Evolutionary conservation across 2,888 invertebrate genomes (phyloP), one percentile per base, ranked within the genome.

Genomic region (Xestia sexstrigata): DNA sequence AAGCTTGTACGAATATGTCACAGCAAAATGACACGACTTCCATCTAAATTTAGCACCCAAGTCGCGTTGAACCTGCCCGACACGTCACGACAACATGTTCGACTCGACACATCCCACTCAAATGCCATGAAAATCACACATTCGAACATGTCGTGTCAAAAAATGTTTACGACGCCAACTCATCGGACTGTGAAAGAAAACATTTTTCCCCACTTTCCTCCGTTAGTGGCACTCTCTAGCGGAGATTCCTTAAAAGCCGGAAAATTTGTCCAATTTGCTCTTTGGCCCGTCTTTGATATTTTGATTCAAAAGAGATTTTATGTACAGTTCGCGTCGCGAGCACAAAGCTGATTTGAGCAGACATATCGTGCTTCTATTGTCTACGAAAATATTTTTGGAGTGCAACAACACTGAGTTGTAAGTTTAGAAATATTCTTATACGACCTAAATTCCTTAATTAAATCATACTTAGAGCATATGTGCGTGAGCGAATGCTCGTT

Each of bases 201-300:
- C 91, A 90, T 91, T 92, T 90, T 90, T 85, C 87, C 82, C 84
- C 85, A 84, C 84, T 89, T 89, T 89, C 83, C 86, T 83, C 89
- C 83, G 89, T 90, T 87, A 91, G 89, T 90, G 87, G 84, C 88
- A 90, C 89, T 90, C 87, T 73, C 83, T 84, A 81, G 87, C 85
- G 83, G 82, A 89, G 90, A 92, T 91, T 91, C 90, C 89, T 91
- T 92, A 92, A 93, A 92, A 93, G 93, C 92, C 93, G 93, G 93
- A 93, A 94, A 94, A 93, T 94, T 93, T 93, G 92, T 91, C 91
- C 92, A 93, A 94, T 93, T 94, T 92, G 85, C 90, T 91, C 91
- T 88, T 88, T 87, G 88, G 88, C 87, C 82, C 83, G 87, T 87
- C 92, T 93, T 93, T 93, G 93, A 93, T 92, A 92, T 93, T 92